Base-by-base conservation (phyloP, 2,797 vertebrate species). In the Halcyon chelicuti region DNA sequence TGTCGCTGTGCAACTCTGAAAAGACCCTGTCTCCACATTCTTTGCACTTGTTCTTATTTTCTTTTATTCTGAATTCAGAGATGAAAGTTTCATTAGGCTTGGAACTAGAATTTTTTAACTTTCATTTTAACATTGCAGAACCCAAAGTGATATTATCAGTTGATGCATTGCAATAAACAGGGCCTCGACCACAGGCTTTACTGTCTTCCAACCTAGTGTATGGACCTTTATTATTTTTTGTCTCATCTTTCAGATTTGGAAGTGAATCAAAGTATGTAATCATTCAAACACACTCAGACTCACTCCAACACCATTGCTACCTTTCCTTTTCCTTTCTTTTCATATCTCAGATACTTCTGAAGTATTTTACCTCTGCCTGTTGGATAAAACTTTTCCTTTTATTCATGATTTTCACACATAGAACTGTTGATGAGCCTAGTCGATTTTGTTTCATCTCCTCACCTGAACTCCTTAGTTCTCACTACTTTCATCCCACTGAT, bases 401-500 rank as follows among this genome's bases (percentile, higher is more conserved):
- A 90, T 60, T 91, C 8, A 28, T 70, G n/a, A 33, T 93, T 91
- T 94, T 85, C 65, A 76, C 52, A 81, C 16, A 67, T 12, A 52
- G 58, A 75, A 44, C 33, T 87, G 40, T 47, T 78, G 37, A 85
- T 85, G 17, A 88, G 19, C 33, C 23, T 85, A 62, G n/a, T 42
- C 1, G 9, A 15, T 91, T 72, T 76, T 87, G 7, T 47, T 66
- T 80, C 25, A 37, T 63, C 23, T 66, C 52, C 39, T 86, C 31
- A 62, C 87, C 21, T 73, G 63, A 88, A 51, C 42, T 76, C 35
- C 42, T 88, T 94, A 17, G 11, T 86, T 70, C 28, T 87, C 78
- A 39, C 16, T 78, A 28, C 60, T 90, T 94, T 91, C 20, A 76
- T 93, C 63, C 52, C 63, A 47, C n/a, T 88, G n/a, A 47, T 90